Percentiles rank a stretch among this genome's conserved stretches.
phyloP scores from a whole-genome alignment of 1,140 invertebrate species.

The Ylistrum balloti region DNA sequence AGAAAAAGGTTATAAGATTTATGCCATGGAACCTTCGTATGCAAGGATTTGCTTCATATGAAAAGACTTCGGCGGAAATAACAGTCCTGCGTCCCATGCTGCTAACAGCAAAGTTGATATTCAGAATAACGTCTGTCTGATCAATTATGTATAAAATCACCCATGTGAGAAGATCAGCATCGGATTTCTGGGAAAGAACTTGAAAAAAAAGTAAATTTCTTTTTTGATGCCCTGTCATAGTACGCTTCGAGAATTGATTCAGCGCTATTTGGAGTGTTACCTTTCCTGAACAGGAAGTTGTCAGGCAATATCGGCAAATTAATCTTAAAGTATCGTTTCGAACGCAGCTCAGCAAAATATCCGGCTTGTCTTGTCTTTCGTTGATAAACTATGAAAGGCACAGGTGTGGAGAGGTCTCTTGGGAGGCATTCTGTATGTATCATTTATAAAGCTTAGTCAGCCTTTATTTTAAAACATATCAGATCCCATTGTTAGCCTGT shows the following conservation, averaged over 20 bases:
- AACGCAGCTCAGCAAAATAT: neutral
- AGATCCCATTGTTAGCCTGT: no score
- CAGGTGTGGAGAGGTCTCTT: neutral
- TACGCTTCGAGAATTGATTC: no score
- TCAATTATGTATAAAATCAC: neutral
- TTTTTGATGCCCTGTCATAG: neutral
- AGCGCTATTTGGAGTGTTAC: neutral
- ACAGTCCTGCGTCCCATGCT: no score
- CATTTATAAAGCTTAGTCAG: no score
- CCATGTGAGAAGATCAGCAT: neutral
- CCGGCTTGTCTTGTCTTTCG: neutral
- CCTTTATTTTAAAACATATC: no score
- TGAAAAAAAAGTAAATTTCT: neutral
- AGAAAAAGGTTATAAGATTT: no score
- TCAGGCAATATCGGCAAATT: no score
- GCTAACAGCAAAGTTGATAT: no score
- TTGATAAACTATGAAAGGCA: neutral
- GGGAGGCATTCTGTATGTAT: neutral
- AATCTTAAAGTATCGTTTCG: neutral
- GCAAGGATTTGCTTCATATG: no score
- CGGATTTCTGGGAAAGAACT: neutral
- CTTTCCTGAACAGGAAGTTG: neutral
- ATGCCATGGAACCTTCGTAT: no score
- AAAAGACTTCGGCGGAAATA: neutral
- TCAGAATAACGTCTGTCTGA: neutral